Evolutionary conservation across 2,797 vertebrate species (phyloP).

Genomic region (Sebastes vulpes): DNA sequence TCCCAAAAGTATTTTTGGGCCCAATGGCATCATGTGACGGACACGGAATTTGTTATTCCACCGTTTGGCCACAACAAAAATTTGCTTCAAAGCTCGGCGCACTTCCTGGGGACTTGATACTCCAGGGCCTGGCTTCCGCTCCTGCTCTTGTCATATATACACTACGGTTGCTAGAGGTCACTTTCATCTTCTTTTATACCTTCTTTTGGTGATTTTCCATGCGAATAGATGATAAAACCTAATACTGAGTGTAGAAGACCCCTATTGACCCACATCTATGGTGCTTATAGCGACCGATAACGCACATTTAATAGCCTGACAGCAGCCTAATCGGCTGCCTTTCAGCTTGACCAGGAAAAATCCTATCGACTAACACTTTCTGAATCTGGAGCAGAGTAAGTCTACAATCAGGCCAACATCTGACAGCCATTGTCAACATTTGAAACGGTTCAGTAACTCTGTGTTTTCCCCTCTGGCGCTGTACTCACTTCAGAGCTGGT

Average conservation of each 20-base stretch:
- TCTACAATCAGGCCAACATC: constrained; percentile 54
- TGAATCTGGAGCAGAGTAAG: constrained; percentile 10
- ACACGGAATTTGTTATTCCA: neutral
- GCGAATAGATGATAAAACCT: neutral
- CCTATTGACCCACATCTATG: neutral
- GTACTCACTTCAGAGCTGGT: constrained; percentile 91
- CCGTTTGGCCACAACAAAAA: neutral
- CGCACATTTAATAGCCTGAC: neutral
- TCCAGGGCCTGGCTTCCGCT: neutral
- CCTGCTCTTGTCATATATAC: neutral
- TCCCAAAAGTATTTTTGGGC: too few species aligned
- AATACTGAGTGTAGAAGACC: neutral
- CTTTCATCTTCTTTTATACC: neutral
- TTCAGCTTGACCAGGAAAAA: constrained; percentile 30
- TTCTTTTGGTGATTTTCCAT: neutral
- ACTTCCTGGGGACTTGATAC: neutral
- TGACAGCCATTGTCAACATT: constrained; percentile 61
- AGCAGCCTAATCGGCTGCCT: neutral
- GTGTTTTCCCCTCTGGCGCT: constrained; percentile 57
- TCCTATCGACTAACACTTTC: constrained; percentile 37
- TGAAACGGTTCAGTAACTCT: constrained; percentile 60
- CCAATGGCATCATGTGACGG: too few species aligned
- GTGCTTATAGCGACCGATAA: neutral
- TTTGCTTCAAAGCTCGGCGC: neutral
- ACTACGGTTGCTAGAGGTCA: too few species aligned